Evolutionary conservation across 2,113 vertebrate genomes (phyloP), one percentile per base, ranked within the genome.

Genomic region (Regulus satrapa): DNA sequence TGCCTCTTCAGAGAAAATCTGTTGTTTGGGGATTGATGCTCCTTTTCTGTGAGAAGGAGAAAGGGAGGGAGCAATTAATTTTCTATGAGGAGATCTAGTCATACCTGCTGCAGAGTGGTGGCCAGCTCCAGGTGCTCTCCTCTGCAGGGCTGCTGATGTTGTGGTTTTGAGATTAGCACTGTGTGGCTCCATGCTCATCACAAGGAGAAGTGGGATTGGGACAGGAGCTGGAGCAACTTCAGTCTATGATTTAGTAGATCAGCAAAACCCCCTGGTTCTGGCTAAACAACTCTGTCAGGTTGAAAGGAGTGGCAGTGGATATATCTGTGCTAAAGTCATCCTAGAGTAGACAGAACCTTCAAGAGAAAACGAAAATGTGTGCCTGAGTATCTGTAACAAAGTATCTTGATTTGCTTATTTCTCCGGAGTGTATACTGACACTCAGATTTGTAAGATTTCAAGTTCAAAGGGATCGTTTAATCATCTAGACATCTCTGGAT

Each of bases 111-210:
- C 62, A 80, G 58, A 83, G 26, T 52, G 89, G 38, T 79, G 43
- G 17, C 32, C 58, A 36, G 36, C 34, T 86, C 25, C 32, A 18
- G 15, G 41, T 86, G 10, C 48, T 38, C 32, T 87, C 36, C 16
- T 4, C 40, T 55, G 40, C 84, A 73, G 46, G 32, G 10, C 23
- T 46, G 0, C 29, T 0, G 6, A 34, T 56, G 54, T 43, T 3
- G 4, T 63, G 28, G 21, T 36, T 75, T 71, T 8, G 12, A 34
- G n/a, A 36, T 36, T 83, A 24, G 14, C 29, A 14, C 16, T 5
- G 1, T 0, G 0, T 67, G 40, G 10, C 18, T 94, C 16, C 21
- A 1, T 48, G 41, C 54, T 36, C 0, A 4, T 66, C 1, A 1
- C 20, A 41, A 34, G 49, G 69, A 46, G 43, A 32, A 83, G 5